Percentiles rank a stretch among this genome's conserved stretches.
phyloP scores from a whole-genome alignment of 2,113 vertebrate genomes.

The Cinclus mexicanus region DNA sequence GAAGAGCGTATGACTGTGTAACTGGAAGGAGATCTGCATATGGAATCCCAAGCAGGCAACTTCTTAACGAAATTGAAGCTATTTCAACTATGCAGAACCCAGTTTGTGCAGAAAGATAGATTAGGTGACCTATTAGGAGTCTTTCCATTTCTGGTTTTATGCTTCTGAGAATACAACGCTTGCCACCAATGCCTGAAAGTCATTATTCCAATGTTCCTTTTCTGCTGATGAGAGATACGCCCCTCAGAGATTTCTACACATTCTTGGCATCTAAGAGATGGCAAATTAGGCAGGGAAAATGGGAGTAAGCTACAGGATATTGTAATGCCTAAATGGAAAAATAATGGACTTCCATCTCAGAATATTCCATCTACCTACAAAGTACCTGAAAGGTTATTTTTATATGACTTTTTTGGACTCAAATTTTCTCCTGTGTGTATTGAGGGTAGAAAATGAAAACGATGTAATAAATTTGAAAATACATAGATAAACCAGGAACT shows the following conservation, averaged over 20 bases:
- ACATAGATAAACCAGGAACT: neutral
- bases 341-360: slow-evolving; percentile 44
- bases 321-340: slow-evolving; percentile 56
- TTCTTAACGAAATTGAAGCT: neutral
- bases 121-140: slow-evolving; percentile 50
- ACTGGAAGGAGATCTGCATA: neutral
- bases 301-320: slow-evolving; percentile 55
- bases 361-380: neutral
- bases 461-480: neutral
- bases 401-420: neutral
- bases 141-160: slow-evolving; percentile 56
- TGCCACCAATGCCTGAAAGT: slow-evolving; percentile 61
- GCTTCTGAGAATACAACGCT: slow-evolving; percentile 59
- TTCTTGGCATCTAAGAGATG: slow-evolving; percentile 49
- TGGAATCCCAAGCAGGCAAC: slow-evolving; percentile 28
- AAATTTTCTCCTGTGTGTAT: neutral
- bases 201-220: slow-evolving; percentile 58
- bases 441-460: neutral
- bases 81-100: slow-evolving; percentile 11
- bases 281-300: slow-evolving; percentile 64
- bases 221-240: slow-evolving; percentile 47
- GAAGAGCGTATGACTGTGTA: neutral
- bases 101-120: slow-evolving; percentile 37
- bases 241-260: slow-evolving; percentile 28
- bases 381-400: slow-evolving; percentile 29